These are phyloP conservation scores for Tragelaphus strepsiceros DNA, from an alignment of 2,113 vertebrate genomes.

Conservation along the genomic window DNA sequence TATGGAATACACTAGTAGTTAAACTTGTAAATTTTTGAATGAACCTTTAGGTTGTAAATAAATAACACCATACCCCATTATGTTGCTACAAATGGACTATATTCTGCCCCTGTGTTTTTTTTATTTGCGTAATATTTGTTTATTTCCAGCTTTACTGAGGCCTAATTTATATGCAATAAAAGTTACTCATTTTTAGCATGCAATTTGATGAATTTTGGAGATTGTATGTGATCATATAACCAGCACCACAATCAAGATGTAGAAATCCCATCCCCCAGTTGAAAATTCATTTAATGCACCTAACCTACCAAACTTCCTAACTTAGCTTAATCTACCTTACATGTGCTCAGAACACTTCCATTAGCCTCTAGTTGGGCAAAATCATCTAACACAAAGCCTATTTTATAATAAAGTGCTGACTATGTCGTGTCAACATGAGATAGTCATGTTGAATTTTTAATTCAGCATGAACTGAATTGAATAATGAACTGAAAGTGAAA, in stretches of 20 bases:
- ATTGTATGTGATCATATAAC: not conserved
- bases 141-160: not conserved
- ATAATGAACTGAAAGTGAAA: not conserved
- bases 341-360: not conserved
- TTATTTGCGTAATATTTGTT: not conserved
- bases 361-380: not conserved
- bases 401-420: not conserved
- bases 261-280: not conserved
- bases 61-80: not conserved
- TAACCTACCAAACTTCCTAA: not conserved
- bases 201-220: not conserved
- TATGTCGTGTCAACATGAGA: not conserved
- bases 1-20: not conserved
- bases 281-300: not conserved
- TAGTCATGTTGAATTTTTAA: not conserved
- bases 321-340: not conserved
- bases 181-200: not conserved
- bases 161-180: not conserved
- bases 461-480: not conserved
- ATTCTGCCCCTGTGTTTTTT: not conserved
- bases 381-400: not conserved
- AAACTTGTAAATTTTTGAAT: not conserved
- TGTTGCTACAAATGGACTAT: not conserved
- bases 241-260: not conserved
- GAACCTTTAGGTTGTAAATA: not conserved